Conservation (phyloP, 2,113 vertebrate genomes). For the Periophthalmodon schlosseri region DNA sequence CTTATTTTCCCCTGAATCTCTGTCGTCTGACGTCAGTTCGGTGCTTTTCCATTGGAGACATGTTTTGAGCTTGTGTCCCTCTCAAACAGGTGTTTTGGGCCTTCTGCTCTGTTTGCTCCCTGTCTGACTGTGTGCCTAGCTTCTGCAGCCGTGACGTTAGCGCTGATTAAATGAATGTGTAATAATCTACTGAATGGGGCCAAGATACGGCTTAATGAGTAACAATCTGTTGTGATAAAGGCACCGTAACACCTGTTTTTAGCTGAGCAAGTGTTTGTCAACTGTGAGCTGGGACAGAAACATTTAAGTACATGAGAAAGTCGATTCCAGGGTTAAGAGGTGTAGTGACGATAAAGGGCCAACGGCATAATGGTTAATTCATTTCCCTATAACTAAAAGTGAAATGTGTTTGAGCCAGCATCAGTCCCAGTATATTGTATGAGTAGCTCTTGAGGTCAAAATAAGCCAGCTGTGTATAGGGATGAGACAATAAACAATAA, state of each 20-base stretch:
- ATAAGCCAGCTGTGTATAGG: too few species aligned
- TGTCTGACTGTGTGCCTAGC: slow-evolving; percentile 15
- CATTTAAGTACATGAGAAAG: neutral
- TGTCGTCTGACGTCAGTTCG: neutral
- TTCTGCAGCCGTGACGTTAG: slow-evolving; percentile 5
- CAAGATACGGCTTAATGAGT: slow-evolving; percentile 10
- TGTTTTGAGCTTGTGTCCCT: neutral
- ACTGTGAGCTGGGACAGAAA: slow-evolving; percentile 17
- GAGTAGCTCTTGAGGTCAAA: too few species aligned
- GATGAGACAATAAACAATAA: too few species aligned
- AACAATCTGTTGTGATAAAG: neutral
- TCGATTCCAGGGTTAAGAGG: neutral
- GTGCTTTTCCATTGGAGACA: neutral
- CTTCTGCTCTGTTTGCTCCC: slow-evolving; percentile 17
- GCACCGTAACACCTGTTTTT: slow-evolving; percentile 36
- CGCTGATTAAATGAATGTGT: slow-evolving; percentile 16
- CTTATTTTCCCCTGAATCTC: neutral
- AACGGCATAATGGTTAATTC: neutral
- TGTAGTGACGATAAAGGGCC: neutral
- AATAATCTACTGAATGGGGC: slow-evolving; percentile 2
- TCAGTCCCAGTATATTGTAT: too few species aligned
- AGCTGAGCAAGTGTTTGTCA: slow-evolving; percentile 11
- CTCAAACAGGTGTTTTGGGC: slow-evolving; percentile 10
- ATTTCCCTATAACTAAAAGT: neutral
- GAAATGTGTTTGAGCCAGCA: too few species aligned